phyloP scores from a whole-genome alignment of 2,113 vertebrate species.

The Verasper variegatus region DNA sequence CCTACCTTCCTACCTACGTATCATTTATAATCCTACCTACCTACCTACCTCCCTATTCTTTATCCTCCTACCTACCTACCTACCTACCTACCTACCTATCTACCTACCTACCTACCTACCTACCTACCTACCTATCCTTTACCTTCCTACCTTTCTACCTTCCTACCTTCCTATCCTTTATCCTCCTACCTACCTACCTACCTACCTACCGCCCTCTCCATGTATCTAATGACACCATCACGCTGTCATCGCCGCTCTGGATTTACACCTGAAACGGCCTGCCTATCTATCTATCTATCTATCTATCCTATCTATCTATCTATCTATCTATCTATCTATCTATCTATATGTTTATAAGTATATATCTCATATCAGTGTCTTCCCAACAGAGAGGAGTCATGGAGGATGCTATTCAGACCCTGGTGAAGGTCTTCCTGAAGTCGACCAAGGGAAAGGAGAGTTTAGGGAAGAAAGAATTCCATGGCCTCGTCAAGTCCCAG shows the following conservation, averaged over 20 bases:
- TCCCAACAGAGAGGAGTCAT: slow-evolving; percentile 70
- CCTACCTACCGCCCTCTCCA: slow-evolving; percentile 33
- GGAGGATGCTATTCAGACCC: slow-evolving; percentile 80
- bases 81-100: too few relatives aligned
- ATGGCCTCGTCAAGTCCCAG: slow-evolving; percentile 78
- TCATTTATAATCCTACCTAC: too few relatives aligned
- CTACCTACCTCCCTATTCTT: slow-evolving; percentile 8
- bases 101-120: too few relatives aligned
- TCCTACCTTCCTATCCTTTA: too few relatives aligned
- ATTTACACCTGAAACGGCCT: slow-evolving; percentile 56
- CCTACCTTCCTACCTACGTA: too few relatives aligned
- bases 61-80: background rate
- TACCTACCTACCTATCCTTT: too few relatives aligned
- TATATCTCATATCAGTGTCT: slow-evolving; percentile 7
- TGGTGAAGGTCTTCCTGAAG: slow-evolving; percentile 81
- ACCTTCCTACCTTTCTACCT: too few relatives aligned
- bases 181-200: too few relatives aligned
- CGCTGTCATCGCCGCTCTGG: slow-evolving; percentile 37
- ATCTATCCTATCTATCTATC: background rate
- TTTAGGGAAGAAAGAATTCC: slow-evolving; percentile 79
- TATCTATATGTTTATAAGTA: too few relatives aligned
- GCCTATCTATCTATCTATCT: too few relatives aligned
- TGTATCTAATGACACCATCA: slow-evolving; percentile 71
- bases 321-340: slow-evolving; percentile 20
- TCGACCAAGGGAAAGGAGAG: slow-evolving; percentile 79